Percentiles rank a stretch among this genome's conserved stretches.
Conservation (phyloP, 1,140 invertebrate species). For the Camponotus pennsylvanicus region DNA sequence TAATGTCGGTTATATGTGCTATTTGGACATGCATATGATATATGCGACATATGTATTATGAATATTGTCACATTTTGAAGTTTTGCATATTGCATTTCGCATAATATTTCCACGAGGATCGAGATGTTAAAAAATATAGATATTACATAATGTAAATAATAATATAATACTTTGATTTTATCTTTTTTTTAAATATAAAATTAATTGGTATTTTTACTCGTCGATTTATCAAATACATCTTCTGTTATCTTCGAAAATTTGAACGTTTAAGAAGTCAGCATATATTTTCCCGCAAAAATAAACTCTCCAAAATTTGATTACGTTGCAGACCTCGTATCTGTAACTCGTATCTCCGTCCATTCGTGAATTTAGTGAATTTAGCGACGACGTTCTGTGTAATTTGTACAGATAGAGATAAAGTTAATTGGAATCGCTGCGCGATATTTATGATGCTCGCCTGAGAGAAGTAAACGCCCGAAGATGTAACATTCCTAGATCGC, state of each 20-base stretch:
- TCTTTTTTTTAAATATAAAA: not conserved
- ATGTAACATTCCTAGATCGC: constrained; percentile 68
- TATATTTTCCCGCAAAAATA: not conserved
- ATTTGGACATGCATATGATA: not conserved
- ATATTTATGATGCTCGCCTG: constrained; percentile 62
- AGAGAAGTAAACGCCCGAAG: constrained; percentile 7
- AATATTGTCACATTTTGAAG: not conserved
- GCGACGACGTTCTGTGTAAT: constrained; percentile 65
- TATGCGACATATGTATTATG: not conserved
- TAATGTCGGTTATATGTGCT: constrained; percentile 9
- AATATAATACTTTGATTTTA: not conserved
- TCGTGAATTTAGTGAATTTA: constrained; percentile 68
- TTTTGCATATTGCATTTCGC: not conserved
- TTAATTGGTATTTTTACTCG: not conserved
- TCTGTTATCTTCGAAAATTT: not conserved
- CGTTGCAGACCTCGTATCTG: not conserved
- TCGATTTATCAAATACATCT: not conserved
- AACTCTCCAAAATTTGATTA: not conserved
- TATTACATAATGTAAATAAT: not conserved
- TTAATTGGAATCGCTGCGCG: constrained; percentile 67
- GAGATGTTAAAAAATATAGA: not conserved
- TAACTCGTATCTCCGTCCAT: constrained; percentile 12
- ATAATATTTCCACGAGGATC: not conserved
- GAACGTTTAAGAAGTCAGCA: not conserved
- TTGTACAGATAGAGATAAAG: constrained; percentile 73